Evolutionary conservation across 2,113 vertebrate species (phyloP).

Genomic region (Pyrgilauda ruficollis): DNA sequence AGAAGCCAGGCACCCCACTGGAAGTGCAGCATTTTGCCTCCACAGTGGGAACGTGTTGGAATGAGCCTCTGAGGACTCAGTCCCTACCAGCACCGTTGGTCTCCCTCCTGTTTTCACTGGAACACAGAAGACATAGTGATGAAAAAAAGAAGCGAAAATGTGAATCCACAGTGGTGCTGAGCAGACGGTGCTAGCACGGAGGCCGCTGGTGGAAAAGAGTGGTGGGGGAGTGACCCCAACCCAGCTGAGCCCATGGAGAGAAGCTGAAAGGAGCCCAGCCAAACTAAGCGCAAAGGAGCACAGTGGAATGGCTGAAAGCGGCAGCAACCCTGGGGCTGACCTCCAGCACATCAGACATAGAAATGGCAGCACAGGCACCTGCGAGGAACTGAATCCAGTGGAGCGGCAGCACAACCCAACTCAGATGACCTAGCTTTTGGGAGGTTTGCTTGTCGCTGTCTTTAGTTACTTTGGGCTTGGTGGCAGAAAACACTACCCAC

Average conservation of each 20-base stretch:
- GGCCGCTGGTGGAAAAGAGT: neutral
- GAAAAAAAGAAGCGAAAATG: neutral
- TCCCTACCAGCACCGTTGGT: neutral
- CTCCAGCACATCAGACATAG: accelerated
- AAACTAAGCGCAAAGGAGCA: neutral
- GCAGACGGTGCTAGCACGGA: neutral
- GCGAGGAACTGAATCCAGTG: neutral
- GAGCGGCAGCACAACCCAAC: accelerated
- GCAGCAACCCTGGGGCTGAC: neutral
- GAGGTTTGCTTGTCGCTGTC: neutral
- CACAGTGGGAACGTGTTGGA: too few species aligned
- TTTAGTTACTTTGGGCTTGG: neutral
- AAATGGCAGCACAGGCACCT: neutral
- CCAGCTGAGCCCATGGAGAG: neutral
- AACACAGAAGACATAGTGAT: neutral
- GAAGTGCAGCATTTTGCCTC: neutral
- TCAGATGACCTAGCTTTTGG: neutral
- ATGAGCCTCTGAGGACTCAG: neutral
- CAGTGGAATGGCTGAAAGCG: accelerated
- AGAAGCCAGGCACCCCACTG: accelerated
- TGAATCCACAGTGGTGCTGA: neutral
- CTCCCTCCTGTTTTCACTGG: neutral
- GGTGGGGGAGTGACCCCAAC: neutral
- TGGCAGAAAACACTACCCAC: neutral
- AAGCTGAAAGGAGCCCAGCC: neutral